These are phyloP conservation scores for Clarias magur DNA, from an alignment of 2,113 vertebrate species.

Conservation along the genomic window DNA sequence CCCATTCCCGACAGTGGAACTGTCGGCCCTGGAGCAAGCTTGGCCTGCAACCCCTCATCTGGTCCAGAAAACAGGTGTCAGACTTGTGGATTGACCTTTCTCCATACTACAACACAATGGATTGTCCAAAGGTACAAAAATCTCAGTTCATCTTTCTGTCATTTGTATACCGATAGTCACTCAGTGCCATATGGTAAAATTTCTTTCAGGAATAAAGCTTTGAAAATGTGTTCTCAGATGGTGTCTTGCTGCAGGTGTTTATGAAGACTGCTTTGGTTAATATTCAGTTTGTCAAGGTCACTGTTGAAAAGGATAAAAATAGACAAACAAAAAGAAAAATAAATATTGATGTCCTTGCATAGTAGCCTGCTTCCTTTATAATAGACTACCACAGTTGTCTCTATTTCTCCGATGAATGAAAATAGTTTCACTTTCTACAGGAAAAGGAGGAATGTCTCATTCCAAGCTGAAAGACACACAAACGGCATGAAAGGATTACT, in stretches of 20 bases:
- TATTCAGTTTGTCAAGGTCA: not conserved
- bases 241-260: slow-evolving; percentile 37
- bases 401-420: slow-evolving; percentile 2
- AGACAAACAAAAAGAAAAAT: slow-evolving; percentile 20
- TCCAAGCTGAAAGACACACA: not conserved
- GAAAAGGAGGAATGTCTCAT: not conserved
- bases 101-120: slow-evolving; percentile 59
- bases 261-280: slow-evolving; percentile 23
- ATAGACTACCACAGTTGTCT: not conserved
- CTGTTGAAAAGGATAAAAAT: slow-evolving; percentile 29
- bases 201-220: slow-evolving; percentile 23
- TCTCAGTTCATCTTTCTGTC: not conserved
- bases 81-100: slow-evolving; percentile 39
- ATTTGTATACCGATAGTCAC: slow-evolving; percentile 12
- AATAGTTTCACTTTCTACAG: slow-evolving; percentile 11
- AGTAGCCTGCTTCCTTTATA: not conserved
- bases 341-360: not conserved
- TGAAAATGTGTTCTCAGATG: slow-evolving; percentile 24
- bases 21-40: slow-evolving; percentile 71
- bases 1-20: slow-evolving; percentile 82
- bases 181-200: slow-evolving; percentile 24
- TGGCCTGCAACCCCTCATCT: slow-evolving; percentile 65
- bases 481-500: not conserved
- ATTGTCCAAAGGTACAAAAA: slow-evolving; percentile 7
- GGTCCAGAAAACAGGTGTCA: slow-evolving; percentile 37